Percentiles rank a stretch among this genome's conserved stretches.
These are phyloP conservation scores for Deroplatys truncata DNA, from an alignment of 2,888 invertebrate species.

Conservation along the genomic window DNA sequence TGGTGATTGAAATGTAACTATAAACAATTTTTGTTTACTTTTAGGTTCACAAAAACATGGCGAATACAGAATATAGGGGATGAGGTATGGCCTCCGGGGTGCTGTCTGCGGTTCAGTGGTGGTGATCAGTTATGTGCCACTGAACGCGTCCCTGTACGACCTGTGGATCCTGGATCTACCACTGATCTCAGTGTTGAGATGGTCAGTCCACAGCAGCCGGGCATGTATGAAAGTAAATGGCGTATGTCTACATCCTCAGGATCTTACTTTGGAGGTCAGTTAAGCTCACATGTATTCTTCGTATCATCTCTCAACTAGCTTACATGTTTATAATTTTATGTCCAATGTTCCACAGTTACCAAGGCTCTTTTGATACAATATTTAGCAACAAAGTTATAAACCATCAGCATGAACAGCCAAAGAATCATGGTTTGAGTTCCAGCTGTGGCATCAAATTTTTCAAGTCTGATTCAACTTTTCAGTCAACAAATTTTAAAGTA, in stretches of 20 bases:
- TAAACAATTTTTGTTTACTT: not conserved
- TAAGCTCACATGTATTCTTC: not conserved
- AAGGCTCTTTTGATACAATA: too few relatives aligned
- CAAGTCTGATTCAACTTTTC: too few relatives aligned
- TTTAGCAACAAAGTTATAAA: too few relatives aligned
- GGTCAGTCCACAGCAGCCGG: slow-evolving; percentile 69
- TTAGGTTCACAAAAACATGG: slow-evolving; percentile 81
- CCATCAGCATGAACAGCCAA: too few relatives aligned
- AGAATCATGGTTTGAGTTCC: too few relatives aligned
- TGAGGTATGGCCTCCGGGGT: slow-evolving; percentile 82
- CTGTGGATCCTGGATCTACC: slow-evolving; percentile 71
- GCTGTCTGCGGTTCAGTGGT: slow-evolving; percentile 70
- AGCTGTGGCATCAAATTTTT: too few relatives aligned
- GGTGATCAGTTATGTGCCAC: slow-evolving; percentile 59
- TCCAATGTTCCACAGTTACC: too few relatives aligned
- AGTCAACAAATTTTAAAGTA: too few relatives aligned
- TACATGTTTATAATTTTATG: too few relatives aligned
- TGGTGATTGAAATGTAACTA: not conserved
- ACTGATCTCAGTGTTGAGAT: slow-evolving; percentile 75
- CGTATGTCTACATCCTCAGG: slow-evolving; percentile 83
- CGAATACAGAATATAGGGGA: slow-evolving; percentile 81
- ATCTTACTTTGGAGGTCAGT: slow-evolving; percentile 85
- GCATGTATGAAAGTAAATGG: slow-evolving; percentile 83
- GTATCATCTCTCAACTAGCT: too few relatives aligned
- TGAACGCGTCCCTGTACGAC: slow-evolving; percentile 59